Conservation (phyloP, 2,113 vertebrate species). For the Fregata magnificens region DNA sequence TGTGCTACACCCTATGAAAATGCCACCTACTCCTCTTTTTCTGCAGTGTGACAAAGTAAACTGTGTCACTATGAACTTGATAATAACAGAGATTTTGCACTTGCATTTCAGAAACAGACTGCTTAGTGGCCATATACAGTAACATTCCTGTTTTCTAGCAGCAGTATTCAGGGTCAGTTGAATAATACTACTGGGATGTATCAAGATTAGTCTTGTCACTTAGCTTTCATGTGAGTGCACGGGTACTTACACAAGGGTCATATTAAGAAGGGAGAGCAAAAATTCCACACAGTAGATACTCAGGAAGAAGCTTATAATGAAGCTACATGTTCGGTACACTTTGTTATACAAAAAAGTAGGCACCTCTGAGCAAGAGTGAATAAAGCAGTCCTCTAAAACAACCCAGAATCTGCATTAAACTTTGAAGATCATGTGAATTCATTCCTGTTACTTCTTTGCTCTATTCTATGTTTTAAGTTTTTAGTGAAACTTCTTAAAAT, state of each 20-base stretch:
- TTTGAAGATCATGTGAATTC: not conserved
- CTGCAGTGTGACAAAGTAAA: not conserved
- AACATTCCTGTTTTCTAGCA: not conserved
- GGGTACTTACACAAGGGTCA: not conserved
- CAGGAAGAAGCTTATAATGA: too few relatives aligned
- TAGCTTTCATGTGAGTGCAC: not conserved
- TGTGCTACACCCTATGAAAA: not conserved
- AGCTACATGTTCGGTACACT: accelerated
- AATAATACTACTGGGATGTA: not conserved
- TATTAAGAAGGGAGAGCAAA: not conserved
- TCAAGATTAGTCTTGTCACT: not conserved
- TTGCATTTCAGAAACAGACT: not conserved
- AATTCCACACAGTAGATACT: accelerated
- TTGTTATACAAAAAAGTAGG: not conserved
- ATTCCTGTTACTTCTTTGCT: not conserved
- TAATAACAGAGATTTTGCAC: not conserved
- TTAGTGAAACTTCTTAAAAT: not conserved
- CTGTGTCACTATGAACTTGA: not conserved
- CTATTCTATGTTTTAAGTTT: not conserved
- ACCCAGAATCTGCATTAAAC: not conserved
- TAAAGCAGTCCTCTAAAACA: not conserved
- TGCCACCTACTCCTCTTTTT: not conserved
- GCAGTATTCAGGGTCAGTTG: not conserved
- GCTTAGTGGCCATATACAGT: accelerated
- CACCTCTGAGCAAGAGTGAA: not conserved